Conservation (phyloP, 2,113 vertebrate genomes). For the Labrus mixtus region DNA sequence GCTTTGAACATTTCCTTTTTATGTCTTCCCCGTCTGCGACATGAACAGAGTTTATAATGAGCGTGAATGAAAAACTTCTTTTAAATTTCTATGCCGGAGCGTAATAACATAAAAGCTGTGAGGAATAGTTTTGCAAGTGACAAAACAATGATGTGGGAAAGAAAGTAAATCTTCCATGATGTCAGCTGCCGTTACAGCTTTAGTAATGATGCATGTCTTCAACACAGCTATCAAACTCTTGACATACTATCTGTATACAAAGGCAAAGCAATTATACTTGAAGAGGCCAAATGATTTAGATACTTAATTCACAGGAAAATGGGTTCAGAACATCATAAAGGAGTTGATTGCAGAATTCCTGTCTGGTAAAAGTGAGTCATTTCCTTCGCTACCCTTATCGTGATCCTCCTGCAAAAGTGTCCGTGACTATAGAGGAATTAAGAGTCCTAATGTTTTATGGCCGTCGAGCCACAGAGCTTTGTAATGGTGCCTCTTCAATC, state of each 20-base stretch:
- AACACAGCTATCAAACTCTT: slow-evolving; percentile 71
- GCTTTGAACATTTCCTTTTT: slow-evolving; percentile 70
- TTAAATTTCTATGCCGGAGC: slow-evolving; percentile 45
- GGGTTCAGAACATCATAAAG: slow-evolving; percentile 65
- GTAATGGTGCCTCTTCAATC: slow-evolving; percentile 77
- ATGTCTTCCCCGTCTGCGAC: slow-evolving; percentile 62
- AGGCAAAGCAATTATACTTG: slow-evolving; percentile 75
- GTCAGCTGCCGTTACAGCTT: slow-evolving; percentile 60
- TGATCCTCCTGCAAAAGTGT: slow-evolving; percentile 60
- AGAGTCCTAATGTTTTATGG: slow-evolving; percentile 65
- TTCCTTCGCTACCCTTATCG: slow-evolving; percentile 57
- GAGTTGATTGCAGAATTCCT: slow-evolving; percentile 76
- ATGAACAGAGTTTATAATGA: slow-evolving; percentile 58
- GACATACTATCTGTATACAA: slow-evolving; percentile 74
- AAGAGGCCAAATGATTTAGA: slow-evolving; percentile 74
- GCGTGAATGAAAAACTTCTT: slow-evolving; percentile 59
- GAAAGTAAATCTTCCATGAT: slow-evolving; percentile 63
- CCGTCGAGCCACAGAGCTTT: slow-evolving; percentile 60
- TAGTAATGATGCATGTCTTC: slow-evolving; percentile 73
- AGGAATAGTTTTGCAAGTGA: slow-evolving; percentile 66
- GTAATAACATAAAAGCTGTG: slow-evolving; percentile 59
- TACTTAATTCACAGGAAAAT: slow-evolving; percentile 67
- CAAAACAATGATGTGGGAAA: slow-evolving; percentile 58
- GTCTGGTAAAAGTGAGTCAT: slow-evolving; percentile 65
- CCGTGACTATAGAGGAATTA: slow-evolving; percentile 72